Evolutionary conservation across 2,888 invertebrate species (phyloP), one percentile per base, ranked within the genome.

Genomic region (Pimpla rufipes): DNA sequence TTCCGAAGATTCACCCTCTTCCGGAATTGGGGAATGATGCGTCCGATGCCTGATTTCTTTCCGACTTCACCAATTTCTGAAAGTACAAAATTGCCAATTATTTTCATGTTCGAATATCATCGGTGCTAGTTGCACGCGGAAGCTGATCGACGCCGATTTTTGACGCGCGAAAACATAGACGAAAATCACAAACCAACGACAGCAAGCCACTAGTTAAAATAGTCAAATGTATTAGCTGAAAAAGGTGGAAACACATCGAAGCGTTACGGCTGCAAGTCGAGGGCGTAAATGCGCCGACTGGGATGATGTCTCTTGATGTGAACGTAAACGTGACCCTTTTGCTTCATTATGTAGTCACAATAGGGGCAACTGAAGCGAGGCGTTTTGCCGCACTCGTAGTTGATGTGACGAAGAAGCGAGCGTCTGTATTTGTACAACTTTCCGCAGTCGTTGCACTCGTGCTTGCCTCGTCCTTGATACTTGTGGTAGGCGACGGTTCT

Each of bases 341-440:
- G 73, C 42, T 73, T 73, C 6, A 45, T 59, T 47, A 59, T 18
- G 45, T 73, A 71, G 7, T 45, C 29, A 18, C 94, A 94, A 73
- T 93, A 92, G 71, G 92, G 93, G 83, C 94, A 94, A 86, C 35
- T 64, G 84, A 92, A 93, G 40, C 91, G 86, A 0, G 92, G 91
- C 23, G 88, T 88, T 80, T 91, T 90, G 29, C 92, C 91, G 35
- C 91, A 92, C 80, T 91, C 90, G 75, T 86, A 88, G n/a, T 85
- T 84, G 81, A 88, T 84, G 78, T 91, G 91, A 52, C 87, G 66
- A 52, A 35, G 45, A 10, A 83, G 66, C 35, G 50, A 67, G 8
- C 80, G 70, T 68, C 80, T 76, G 55, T 81, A 80, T 57, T 76
- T 81, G 18, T 81, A 85, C 45, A 67, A 40, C 52, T 76, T 85